A percentile compares a stretch with the other conserved stretches of the same genome.
Evolutionary conservation across 2,888 invertebrate genomes (phyloP).

Genomic region (Erebia aethiops): DNA sequence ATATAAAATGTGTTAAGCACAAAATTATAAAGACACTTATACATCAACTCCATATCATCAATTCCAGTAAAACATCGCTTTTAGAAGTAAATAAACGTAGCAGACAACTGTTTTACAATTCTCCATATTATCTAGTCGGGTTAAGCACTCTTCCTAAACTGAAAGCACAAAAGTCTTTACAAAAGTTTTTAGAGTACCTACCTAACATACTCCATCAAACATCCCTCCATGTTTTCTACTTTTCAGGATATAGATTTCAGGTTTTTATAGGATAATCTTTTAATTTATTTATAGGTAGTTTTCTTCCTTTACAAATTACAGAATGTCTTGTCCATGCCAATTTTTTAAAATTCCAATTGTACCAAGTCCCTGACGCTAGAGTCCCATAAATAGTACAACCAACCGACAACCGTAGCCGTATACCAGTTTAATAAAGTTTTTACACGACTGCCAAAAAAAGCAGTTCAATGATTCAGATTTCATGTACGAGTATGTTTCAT

Average conservation of each 20-base stretch:
- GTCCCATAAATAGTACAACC: not conserved
- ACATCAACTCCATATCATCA: constrained; percentile 9
- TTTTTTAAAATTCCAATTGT: no score
- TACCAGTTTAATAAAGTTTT: no score
- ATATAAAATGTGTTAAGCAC: not conserved
- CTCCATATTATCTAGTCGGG: constrained; percentile 9
- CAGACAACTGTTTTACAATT: constrained; percentile 6
- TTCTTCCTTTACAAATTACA: no score
- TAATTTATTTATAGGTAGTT: no score
- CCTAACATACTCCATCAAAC: not conserved
- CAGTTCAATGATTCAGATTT: no score
- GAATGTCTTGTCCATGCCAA: no score
- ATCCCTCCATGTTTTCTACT: not conserved
- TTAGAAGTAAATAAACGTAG: not conserved
- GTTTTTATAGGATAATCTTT: not conserved
- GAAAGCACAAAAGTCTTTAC: constrained; percentile 33
- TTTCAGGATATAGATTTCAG: constrained; percentile 1
- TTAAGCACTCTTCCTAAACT: constrained; percentile 46
- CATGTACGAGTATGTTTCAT: no score
- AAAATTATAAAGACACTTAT: not conserved
- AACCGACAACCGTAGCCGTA: no score
- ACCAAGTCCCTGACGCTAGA: no score
- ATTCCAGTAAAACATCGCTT: constrained; percentile 26
- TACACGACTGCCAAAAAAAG: no score
- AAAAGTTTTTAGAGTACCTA: not conserved